Conservation (phyloP, 2,113 vertebrate species). For the Murina feae region DNA sequence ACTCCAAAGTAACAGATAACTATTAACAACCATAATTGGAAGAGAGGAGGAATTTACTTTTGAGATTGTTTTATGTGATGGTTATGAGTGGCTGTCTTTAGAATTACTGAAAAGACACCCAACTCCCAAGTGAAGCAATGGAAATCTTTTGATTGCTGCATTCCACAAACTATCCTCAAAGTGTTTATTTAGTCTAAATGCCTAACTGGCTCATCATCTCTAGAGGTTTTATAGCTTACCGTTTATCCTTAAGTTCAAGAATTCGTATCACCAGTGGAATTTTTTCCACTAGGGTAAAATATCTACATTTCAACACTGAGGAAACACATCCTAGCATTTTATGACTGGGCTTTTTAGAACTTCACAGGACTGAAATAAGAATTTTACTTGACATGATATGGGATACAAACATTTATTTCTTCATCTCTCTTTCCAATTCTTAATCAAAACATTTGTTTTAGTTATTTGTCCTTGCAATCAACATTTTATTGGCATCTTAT, state of each 20-base stretch:
- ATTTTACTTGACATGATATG: neutral
- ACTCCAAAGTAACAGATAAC: slow-evolving; percentile 41
- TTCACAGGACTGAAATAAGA: neutral
- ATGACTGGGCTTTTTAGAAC: neutral
- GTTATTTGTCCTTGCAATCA: neutral
- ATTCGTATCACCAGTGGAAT: slow-evolving; percentile 46
- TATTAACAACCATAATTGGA: slow-evolving; percentile 14
- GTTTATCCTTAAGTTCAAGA: slow-evolving; percentile 51
- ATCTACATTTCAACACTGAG: slow-evolving; percentile 40
- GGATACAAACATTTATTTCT: neutral
- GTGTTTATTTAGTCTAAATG: slow-evolving; percentile 60
- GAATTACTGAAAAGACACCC: slow-evolving; percentile 37
- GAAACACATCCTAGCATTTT: slow-evolving; percentile 18
- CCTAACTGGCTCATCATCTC: slow-evolving; percentile 49
- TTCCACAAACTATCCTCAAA: slow-evolving; percentile 42
- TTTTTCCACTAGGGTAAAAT: slow-evolving; percentile 48
- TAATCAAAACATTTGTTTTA: neutral
- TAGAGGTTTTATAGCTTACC: slow-evolving; percentile 54
- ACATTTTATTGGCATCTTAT: neutral
- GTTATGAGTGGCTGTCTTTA: slow-evolving; percentile 37
- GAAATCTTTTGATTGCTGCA: slow-evolving; percentile 33
- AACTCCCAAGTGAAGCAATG: slow-evolving; percentile 24
- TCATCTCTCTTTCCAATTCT: neutral
- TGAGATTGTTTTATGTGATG: slow-evolving; percentile 58
- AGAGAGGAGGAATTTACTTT: slow-evolving; percentile 53